These are phyloP conservation scores for Cosmia trapezina DNA, from an alignment of 2,888 invertebrate genomes.

Conservation along the genomic window DNA sequence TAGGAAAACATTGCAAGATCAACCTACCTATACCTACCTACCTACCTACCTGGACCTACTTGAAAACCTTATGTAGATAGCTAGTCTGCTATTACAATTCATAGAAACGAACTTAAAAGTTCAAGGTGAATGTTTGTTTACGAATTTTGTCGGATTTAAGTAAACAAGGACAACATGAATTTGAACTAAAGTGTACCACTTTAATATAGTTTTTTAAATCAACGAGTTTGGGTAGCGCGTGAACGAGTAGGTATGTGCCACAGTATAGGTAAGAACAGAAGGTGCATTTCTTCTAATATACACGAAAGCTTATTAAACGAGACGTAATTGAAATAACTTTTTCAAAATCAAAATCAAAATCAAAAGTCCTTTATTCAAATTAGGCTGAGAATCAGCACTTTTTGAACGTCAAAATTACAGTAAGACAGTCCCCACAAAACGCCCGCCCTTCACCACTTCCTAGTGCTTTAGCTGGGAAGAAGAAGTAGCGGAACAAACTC, in stretches of 20 bases:
- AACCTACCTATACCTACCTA: too few relatives aligned
- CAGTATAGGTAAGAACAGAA: not conserved
- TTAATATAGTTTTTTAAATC: conserved; percentile 44
- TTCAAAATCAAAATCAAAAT: too few relatives aligned
- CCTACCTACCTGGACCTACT: too few relatives aligned
- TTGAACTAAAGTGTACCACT: conserved; percentile 44
- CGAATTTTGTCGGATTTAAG: conserved; percentile 31
- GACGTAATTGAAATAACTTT: not conserved
- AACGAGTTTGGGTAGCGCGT: conserved; percentile 31
- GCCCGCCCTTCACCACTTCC: too few relatives aligned
- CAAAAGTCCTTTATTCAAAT: too few relatives aligned
- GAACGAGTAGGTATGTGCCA: not conserved
- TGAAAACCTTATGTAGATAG: not conserved
- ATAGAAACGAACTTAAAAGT: conserved; percentile 28
- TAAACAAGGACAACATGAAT: conserved; percentile 46
- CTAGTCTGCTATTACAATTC: conserved; percentile 9
- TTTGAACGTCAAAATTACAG: too few relatives aligned
- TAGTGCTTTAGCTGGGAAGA: too few relatives aligned
- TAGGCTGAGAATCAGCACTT: too few relatives aligned
- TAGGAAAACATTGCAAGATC: not conserved
- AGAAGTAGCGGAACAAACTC: too few relatives aligned
- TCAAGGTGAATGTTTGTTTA: conserved; percentile 47
- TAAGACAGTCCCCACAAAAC: too few relatives aligned
- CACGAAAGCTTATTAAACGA: not conserved
- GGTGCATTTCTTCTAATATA: not conserved